Base-by-base conservation (phyloP, 2,888 invertebrate species). In the Watsonalla binaria region DNA sequence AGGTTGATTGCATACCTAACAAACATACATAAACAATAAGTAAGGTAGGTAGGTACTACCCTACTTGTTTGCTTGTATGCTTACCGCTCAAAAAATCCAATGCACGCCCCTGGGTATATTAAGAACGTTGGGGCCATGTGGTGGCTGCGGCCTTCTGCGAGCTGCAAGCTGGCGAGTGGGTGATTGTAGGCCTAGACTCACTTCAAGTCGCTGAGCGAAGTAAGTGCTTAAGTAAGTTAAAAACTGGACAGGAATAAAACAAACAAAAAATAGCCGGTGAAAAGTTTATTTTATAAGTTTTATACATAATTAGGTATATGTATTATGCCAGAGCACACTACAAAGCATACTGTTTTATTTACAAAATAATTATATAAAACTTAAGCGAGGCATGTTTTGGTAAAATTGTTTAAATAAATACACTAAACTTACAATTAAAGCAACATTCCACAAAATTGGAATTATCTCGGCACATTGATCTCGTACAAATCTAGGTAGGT, bases 301-400 rank as follows among this genome's bases (percentile, higher is more conserved):
- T 63, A 60, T 59, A 65, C 66, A 60, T 63, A 64, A 65, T 59
- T 68, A 62, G 64, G 70, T 65, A 72, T 78, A 80, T 80, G 74
- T 87, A 88, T 86, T 86, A 89, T 88, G 86, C 82, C 85, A 79
- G 80, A 76, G 80, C 86, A 87, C 82, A 83, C 80, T 84, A 82
- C 78, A 80, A 77, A 78, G 68, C 79, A 80, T 72, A 42, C 11
- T 70, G 70, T 70, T 73, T 75, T 65, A 77, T 77, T 74, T 79
- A 84, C 73, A 82, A 78, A 73, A 68, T 63, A 62, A 82, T 64
- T 61, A 68, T 70, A 74, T 82, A 80, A 82, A 89, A 84, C 82
- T 78, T 86, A 88, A 86, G 90, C 90, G 90, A 90, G 90, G 90
- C 90, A 87, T 84, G 77, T 86, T 90, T 90, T 90, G 90, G 90